phyloP scores from a whole-genome alignment of 2,797 vertebrate species.

The Lacerta bilineata region DNA sequence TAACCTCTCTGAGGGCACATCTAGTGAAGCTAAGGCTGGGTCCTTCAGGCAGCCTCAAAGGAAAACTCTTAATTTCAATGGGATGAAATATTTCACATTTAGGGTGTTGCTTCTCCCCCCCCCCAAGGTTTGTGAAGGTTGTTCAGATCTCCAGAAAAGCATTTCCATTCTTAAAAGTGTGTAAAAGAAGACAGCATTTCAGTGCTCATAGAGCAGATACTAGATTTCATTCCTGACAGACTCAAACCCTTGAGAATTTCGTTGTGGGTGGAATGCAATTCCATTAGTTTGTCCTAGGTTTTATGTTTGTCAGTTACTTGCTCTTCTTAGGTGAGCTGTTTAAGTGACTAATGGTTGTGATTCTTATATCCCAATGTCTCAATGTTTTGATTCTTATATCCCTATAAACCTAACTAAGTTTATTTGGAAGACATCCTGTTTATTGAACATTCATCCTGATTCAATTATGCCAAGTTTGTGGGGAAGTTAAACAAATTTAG shows the following conservation, averaged over 20 bases:
- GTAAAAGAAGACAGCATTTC: conserved; percentile 53
- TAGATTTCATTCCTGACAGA: conserved; percentile 27
- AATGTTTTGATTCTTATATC: neutral
- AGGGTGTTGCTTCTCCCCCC: conserved; percentile 60
- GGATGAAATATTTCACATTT: conserved; percentile 52
- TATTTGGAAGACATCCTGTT: neutral
- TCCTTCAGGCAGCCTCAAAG: conserved; percentile 63
- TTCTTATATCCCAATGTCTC: neutral
- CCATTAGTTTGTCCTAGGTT: neutral
- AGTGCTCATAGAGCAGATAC: conserved; percentile 53
- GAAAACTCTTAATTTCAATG: conserved; percentile 53
- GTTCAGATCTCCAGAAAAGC: conserved; percentile 50
- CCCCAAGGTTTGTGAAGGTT: conserved; percentile 49
- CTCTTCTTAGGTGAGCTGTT: neutral
- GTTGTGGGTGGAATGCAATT: neutral
- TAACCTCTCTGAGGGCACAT: conserved; percentile 74
- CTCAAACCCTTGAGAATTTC: conserved; percentile 53
- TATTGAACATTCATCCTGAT: too few species aligned
- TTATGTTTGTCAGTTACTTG: neutral
- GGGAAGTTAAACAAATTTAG: too few species aligned
- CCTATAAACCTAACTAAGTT: neutral
- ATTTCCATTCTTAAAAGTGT: conserved; percentile 63
- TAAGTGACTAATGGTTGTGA: neutral
- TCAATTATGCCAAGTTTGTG: too few species aligned
- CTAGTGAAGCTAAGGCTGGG: conserved; percentile 66